Percentiles rank a stretch among this genome's conserved stretches.
Evolutionary conservation across 2,113 vertebrate species (phyloP).

Genomic region (pig (Sus scrofa)): DNA sequence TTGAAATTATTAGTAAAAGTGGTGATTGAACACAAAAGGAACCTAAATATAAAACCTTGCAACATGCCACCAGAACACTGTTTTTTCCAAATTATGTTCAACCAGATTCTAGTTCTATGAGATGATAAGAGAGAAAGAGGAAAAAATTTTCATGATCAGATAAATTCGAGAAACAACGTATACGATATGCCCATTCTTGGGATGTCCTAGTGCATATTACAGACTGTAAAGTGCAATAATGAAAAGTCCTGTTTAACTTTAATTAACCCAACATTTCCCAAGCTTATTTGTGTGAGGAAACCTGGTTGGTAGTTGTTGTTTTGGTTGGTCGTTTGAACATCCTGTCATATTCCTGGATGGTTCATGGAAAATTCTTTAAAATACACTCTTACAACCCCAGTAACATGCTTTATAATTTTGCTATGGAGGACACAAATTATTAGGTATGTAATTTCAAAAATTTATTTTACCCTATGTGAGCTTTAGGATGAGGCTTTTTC

Average conservation of each 20-base stretch:
- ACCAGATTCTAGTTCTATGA: background rate
- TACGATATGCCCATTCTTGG: background rate
- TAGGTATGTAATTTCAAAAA: background rate
- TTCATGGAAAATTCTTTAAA: background rate
- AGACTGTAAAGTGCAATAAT: background rate
- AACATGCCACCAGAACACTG: background rate
- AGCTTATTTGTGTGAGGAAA: background rate
- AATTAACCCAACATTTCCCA: background rate
- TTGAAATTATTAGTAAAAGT: constrained; percentile 27
- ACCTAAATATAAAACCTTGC: background rate
- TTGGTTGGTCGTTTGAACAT: background rate
- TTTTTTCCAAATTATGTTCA: background rate
- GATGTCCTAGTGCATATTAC: background rate
- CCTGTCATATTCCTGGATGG: background rate
- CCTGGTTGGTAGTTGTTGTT: background rate
- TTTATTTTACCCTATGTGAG: constrained; percentile 14
- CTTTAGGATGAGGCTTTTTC: background rate
- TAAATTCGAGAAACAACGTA: background rate
- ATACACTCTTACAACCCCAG: background rate
- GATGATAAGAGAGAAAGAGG: background rate
- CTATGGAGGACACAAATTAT: background rate
- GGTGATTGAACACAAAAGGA: background rate
- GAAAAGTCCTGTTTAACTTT: background rate
- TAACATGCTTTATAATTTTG: constrained; percentile 13
- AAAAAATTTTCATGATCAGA: background rate